Evolutionary conservation across 64 coral and sea anemone genomes (phyloP).

Genomic region (Dendronephthya gigantea): DNA sequence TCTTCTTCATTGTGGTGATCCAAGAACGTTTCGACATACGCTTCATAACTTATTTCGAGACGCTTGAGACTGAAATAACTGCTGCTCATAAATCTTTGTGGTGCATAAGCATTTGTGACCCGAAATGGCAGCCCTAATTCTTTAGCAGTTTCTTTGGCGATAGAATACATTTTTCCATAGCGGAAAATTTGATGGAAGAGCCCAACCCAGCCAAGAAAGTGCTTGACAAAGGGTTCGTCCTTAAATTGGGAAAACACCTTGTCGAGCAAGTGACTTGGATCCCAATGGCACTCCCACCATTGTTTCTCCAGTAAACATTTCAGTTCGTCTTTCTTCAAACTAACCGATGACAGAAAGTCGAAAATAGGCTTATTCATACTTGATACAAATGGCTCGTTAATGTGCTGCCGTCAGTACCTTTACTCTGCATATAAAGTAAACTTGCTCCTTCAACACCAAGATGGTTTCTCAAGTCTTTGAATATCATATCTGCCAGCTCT

Average conservation of each 20-base stretch:
- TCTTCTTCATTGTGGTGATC: slow-evolving; percentile 15
- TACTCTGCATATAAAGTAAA: neutral
- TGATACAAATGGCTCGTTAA: neutral
- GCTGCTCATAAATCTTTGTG: slow-evolving; percentile 2
- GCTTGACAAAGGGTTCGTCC: neutral
- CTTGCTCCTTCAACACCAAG: neutral
- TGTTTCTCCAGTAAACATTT: neutral
- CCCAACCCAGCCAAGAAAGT: neutral
- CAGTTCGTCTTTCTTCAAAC: neutral
- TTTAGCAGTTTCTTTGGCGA: neutral
- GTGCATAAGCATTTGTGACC: neutral
- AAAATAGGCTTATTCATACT: neutral
- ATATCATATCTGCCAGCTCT: neutral
- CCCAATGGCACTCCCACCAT: slow-evolving; percentile 15
- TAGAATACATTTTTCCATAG: neutral
- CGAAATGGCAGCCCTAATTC: neutral
- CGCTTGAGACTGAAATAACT: neutral
- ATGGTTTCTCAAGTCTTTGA: neutral
- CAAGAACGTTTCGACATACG: neutral
- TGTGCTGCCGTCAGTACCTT: neutral
- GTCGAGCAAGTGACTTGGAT: neutral
- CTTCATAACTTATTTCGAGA: neutral
- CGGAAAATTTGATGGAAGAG: neutral
- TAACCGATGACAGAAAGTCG: neutral
- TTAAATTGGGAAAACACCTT: neutral